Evolutionary conservation across 2,888 invertebrate species (phyloP).

Genomic region (Plebejus anna): DNA sequence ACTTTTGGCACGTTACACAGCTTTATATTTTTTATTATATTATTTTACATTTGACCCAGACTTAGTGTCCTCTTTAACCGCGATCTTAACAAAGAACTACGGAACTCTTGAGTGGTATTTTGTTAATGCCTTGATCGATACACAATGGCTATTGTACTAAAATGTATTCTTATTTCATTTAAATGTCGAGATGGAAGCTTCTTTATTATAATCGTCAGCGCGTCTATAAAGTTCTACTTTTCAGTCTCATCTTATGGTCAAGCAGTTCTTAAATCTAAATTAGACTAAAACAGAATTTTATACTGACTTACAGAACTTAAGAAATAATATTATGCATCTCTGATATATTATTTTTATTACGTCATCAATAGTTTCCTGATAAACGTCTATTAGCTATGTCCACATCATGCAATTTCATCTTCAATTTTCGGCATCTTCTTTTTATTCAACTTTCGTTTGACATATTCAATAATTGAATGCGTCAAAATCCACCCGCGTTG

Average conservation of each 20-base stretch:
- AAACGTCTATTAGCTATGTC: no score
- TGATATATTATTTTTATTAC: no score
- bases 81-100: slow-evolving; percentile 19
- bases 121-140: slow-evolving; percentile 12
- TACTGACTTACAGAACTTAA: background rate
- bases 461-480: no score
- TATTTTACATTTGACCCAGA: slow-evolving; percentile 36
- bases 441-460: no score
- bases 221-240: background rate
- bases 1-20: slow-evolving; percentile 33
- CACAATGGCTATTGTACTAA: slow-evolving; percentile 11
- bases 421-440: no score
- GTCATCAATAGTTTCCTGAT: no score
- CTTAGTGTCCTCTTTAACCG: slow-evolving; percentile 33
- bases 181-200: slow-evolving; percentile 4
- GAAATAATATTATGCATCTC: no score
- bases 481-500: no score
- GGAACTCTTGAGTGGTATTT: slow-evolving; percentile 11
- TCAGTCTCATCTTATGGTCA: background rate
- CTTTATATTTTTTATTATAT: slow-evolving; percentile 30
- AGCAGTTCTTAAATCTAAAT: background rate
- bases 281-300: background rate
- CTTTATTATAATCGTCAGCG: background rate
- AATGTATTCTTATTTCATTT: slow-evolving; percentile 19
- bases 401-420: no score